A percentile compares a stretch with the other conserved stretches of the same genome.
Conservation (phyloP, 1,140 invertebrate species). For the Hypothenemus hampei region DNA sequence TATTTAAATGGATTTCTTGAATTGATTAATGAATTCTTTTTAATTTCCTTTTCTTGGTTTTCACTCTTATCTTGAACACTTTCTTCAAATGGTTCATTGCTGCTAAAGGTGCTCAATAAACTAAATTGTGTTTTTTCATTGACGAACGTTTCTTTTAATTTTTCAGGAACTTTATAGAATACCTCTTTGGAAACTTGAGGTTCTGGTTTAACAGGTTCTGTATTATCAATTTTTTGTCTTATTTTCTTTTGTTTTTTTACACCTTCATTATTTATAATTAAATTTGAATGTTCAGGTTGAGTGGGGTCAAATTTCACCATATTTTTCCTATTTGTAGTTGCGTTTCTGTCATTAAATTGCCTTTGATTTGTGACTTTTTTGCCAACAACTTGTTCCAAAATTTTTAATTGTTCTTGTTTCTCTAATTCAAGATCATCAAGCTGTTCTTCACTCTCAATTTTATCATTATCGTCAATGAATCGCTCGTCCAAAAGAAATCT, state of each 20-base stretch:
- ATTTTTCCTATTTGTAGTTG: slow-evolving; percentile 19
- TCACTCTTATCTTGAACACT: not conserved
- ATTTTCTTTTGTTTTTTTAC: slow-evolving; percentile 41
- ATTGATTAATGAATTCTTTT: not conserved
- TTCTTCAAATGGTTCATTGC: slow-evolving; percentile 27
- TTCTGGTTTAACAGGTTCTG: slow-evolving; percentile 1
- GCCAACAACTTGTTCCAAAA: slow-evolving; percentile 53
- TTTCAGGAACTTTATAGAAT: slow-evolving; percentile 59
- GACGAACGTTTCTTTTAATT: slow-evolving; percentile 51
- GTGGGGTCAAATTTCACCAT: slow-evolving; percentile 60
- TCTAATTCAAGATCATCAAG: slow-evolving; percentile 47
- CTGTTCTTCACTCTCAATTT: slow-evolving; percentile 15
- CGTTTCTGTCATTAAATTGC: no score
- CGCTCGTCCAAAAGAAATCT: slow-evolving; percentile 56
- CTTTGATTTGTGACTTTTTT: no score
- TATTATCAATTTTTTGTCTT: slow-evolving; percentile 27
- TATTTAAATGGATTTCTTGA: slow-evolving; percentile 55
- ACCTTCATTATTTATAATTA: slow-evolving; percentile 25
- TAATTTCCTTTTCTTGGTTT: slow-evolving; percentile 29
- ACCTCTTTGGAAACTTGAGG: slow-evolving; percentile 56
- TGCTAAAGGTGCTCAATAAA: slow-evolving; percentile 53
- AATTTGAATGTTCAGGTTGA: slow-evolving; percentile 50
- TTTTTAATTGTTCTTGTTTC: slow-evolving; percentile 54
- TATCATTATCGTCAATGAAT: slow-evolving; percentile 50
- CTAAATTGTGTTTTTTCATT: slow-evolving; percentile 52